Evolutionary conservation across 2,113 vertebrate genomes (phyloP).

Genomic region (Alouatta palliata): DNA sequence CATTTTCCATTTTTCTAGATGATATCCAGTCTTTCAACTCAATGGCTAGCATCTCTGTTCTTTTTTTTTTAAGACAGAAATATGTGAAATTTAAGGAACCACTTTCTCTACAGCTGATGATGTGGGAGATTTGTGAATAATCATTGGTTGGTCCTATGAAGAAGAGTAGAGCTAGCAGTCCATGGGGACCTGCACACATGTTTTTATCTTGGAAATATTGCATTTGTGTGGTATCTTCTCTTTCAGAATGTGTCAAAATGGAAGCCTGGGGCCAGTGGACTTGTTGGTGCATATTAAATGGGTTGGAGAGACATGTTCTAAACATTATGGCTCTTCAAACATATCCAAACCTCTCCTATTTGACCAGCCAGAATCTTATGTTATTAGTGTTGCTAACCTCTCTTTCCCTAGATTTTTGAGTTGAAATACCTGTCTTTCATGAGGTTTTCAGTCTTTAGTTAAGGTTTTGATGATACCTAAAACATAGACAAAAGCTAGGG

Average conservation of each 20-base stretch:
- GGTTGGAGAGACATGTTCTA: neutral
- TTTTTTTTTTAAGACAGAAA: neutral
- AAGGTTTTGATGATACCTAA: neutral
- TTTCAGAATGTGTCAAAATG: neutral
- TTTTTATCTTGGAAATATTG: neutral
- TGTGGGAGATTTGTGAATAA: neutral
- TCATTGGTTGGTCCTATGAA: neutral
- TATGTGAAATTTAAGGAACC: neutral
- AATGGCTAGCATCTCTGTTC: neutral
- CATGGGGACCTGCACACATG: neutral
- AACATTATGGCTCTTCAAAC: neutral
- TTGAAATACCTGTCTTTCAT: neutral
- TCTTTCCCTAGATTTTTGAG: neutral
- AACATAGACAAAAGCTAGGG: neutral
- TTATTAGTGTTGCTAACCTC: neutral
- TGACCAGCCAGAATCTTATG: neutral
- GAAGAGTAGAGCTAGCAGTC: neutral
- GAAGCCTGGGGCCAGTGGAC: neutral
- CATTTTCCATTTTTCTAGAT: neutral
- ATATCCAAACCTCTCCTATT: neutral
- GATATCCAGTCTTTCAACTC: neutral
- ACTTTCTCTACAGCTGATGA: neutral
- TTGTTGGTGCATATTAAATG: neutral
- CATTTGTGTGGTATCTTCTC: neutral
- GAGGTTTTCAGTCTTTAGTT: neutral